Evolutionary conservation across 2,797 vertebrate genomes (phyloP).

Genomic region (Neoniphon sammara): DNA sequence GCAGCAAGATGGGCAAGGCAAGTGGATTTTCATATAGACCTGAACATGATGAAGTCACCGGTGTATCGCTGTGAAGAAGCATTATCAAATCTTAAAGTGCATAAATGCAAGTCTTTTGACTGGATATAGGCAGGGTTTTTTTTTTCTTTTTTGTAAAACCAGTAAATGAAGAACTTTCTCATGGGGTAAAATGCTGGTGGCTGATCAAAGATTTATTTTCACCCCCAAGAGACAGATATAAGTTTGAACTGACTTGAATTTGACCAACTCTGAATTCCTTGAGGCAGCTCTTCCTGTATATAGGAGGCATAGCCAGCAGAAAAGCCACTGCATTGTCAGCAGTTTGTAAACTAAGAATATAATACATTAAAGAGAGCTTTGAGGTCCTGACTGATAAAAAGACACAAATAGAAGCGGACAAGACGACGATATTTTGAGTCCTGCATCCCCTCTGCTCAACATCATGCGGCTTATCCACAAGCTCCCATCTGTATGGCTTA

Average conservation of each 20-base stretch:
- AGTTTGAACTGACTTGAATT: constrained; percentile 50
- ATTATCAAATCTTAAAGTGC: background rate
- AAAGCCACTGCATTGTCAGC: constrained; percentile 47
- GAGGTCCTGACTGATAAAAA: constrained; percentile 20
- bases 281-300: constrained; percentile 56
- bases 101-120: no score
- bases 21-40: constrained; percentile 22
- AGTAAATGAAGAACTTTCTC: constrained; percentile 18
- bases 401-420: constrained; percentile 40
- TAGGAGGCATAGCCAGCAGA: constrained; percentile 58
- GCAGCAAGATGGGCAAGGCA: constrained; percentile 9
- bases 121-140: no score
- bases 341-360: constrained; percentile 47
- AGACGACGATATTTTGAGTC: constrained; percentile 24
- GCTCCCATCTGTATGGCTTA: constrained; percentile 21
- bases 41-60: constrained; percentile 31
- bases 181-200: constrained; percentile 15
- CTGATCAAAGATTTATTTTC: constrained; percentile 33
- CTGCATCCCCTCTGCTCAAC: constrained; percentile 1
- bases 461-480: constrained; percentile 11
- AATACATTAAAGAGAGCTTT: constrained; percentile 20
- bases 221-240: constrained; percentile 30
- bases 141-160: no score
- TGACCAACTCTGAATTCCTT: constrained; percentile 54
- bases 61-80: background rate